Conservation (phyloP, 2,113 vertebrate species). For the Ammospiza caudacuta region DNA sequence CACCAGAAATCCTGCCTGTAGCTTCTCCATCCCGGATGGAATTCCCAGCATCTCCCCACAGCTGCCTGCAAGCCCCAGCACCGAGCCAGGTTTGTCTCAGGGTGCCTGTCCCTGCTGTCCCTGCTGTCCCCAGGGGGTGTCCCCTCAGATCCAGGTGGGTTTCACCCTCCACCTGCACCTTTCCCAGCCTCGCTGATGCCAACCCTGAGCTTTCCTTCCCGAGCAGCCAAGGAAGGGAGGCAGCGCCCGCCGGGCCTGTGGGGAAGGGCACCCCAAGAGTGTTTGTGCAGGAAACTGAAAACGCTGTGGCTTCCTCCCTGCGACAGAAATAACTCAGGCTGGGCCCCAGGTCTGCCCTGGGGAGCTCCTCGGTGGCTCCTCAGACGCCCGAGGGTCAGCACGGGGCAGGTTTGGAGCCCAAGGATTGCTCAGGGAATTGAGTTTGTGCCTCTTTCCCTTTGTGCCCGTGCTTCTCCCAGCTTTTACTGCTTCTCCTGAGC, state of each 20-base stretch:
- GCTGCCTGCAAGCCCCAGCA: accelerated
- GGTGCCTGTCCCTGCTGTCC: background rate
- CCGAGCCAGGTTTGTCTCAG: background rate
- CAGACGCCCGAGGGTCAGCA: background rate
- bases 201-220: background rate
- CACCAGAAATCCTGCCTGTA: background rate
- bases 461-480: background rate
- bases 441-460: background rate
- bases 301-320: background rate
- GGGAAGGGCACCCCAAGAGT: background rate
- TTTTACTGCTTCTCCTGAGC: background rate
- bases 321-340: background rate
- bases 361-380: background rate
- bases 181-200: background rate
- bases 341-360: background rate
- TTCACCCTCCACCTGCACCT: background rate
- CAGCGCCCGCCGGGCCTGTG: background rate
- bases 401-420: background rate
- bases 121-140: background rate
- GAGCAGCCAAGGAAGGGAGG: background rate
- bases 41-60: background rate
- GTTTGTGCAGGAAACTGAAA: slow-evolving; percentile 37
- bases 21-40: background rate
- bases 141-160: background rate
- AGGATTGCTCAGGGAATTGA: background rate